Conservation (phyloP, 2,797 vertebrate species). For the Scomberomorus guttatus region DNA sequence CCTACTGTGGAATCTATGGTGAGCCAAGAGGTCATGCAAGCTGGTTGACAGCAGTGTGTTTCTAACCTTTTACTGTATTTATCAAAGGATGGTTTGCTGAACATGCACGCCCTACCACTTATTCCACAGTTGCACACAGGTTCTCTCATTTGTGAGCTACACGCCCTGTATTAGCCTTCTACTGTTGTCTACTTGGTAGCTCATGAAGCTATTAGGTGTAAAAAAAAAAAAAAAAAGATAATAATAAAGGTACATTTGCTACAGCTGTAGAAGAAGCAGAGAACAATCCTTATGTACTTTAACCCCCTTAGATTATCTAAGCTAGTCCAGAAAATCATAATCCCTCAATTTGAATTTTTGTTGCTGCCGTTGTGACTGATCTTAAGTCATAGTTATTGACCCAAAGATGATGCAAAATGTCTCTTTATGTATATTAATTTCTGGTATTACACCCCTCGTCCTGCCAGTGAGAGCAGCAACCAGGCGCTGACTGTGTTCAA, state of each 20-base stretch:
- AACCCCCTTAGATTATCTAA: neutral
- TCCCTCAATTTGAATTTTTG: neutral
- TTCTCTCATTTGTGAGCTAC: neutral
- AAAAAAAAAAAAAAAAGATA: no score
- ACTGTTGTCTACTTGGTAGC: neutral
- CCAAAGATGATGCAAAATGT: neutral
- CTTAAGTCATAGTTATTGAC: neutral
- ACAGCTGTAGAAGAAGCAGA: no score
- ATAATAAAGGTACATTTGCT: no score
- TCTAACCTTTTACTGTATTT: neutral
- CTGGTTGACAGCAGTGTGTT: neutral
- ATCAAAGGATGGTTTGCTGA: neutral
- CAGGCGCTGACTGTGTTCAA: constrained; percentile 93
- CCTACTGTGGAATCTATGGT: constrained; percentile 98
- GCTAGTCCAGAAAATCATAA: neutral
- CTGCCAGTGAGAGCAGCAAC: constrained; percentile 92
- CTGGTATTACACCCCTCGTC: neutral
- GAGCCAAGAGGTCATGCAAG: constrained; percentile 57
- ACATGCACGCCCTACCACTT: neutral
- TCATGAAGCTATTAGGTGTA: neutral
- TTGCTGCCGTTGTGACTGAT: neutral
- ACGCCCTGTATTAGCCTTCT: neutral
- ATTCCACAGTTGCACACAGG: neutral
- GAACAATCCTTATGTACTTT: no score
- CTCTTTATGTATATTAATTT: neutral